These are phyloP conservation scores for Montipora capitata DNA, from an alignment of 92 coral and sea anemone genomes.

Conservation along the genomic window DNA sequence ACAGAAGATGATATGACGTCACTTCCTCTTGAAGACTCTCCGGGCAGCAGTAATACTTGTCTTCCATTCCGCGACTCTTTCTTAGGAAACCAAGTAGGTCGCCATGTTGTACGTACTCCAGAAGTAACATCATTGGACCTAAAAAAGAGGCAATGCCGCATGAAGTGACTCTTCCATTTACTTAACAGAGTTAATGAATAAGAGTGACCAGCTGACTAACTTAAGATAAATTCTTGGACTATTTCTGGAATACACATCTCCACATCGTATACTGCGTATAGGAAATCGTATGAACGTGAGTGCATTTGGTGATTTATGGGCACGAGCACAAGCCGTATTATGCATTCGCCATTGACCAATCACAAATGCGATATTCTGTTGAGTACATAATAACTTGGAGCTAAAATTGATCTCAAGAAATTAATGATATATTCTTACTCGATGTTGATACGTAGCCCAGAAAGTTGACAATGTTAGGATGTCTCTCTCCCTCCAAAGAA, in stretches of 20 bases:
- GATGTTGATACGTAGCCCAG: conserved; percentile 58
- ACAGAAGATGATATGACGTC: conserved; percentile 64
- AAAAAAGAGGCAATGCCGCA: not conserved
- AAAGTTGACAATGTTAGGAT: conserved; percentile 65
- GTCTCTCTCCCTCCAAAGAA: conserved; percentile 52
- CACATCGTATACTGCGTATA: not conserved
- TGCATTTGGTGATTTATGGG: too few species aligned
- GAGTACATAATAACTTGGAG: too few species aligned
- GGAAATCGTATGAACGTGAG: too few species aligned
- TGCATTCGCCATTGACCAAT: too few species aligned
- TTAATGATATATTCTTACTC: conserved; percentile 6
- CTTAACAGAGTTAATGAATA: too few species aligned
- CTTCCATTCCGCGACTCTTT: conserved; percentile 78
- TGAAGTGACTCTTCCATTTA: too few species aligned
- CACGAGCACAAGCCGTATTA: too few species aligned
- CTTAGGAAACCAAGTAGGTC: conserved; percentile 79
- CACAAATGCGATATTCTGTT: too few species aligned
- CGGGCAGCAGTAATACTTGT: conserved; percentile 58
- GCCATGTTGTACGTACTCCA: conserved; percentile 78
- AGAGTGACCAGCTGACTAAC: too few species aligned
- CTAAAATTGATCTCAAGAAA: not conserved
- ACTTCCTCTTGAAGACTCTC: conserved; percentile 62
- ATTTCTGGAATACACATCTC: not conserved
- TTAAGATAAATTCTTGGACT: too few species aligned
- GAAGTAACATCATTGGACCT: conserved; percentile 65